A percentile compares a stretch with the other conserved stretches of the same genome.
Evolutionary conservation across 1,140 invertebrate species (phyloP).

Genomic region (Hylaeus anthracinus): DNA sequence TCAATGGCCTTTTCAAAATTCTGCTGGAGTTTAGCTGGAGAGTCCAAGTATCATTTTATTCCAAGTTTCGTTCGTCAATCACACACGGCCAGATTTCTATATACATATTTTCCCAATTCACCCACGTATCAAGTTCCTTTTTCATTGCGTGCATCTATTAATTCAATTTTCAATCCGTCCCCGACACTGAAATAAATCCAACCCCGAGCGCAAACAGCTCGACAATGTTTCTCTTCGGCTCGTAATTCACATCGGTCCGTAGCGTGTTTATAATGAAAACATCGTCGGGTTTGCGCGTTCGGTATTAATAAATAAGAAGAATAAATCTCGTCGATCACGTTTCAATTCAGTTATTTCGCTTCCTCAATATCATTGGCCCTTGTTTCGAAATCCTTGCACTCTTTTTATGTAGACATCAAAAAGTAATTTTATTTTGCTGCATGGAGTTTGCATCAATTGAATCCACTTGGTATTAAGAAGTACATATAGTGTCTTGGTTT

Average conservation of each 20-base stretch:
- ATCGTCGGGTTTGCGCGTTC: background rate
- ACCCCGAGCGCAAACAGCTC: slow-evolving; percentile 5
- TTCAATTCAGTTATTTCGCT: background rate
- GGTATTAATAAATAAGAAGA: slow-evolving; percentile 30
- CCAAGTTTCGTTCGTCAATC: background rate
- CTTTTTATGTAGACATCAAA: too few species aligned
- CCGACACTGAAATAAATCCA: slow-evolving; percentile 20
- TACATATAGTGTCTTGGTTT: too few species aligned
- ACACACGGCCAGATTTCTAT: background rate
- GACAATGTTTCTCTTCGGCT: slow-evolving; percentile 2
- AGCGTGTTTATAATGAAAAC: slow-evolving; percentile 24
- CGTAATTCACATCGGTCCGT: slow-evolving; percentile 20
- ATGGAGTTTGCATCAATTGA: too few species aligned
- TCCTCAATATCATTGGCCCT: too few species aligned
- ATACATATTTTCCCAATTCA: background rate
- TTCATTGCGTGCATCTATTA: slow-evolving; percentile 1
- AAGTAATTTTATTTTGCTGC: too few species aligned
- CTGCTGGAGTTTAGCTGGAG: too few species aligned
- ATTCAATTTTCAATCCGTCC: slow-evolving; percentile 22
- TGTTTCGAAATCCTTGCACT: too few species aligned
- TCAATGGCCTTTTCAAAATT: too few species aligned
- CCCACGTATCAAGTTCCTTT: background rate
- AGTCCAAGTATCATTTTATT: background rate
- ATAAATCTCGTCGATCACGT: slow-evolving; percentile 7
- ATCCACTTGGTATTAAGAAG: too few species aligned